Conservation (phyloP, 1,140 invertebrate species). For the Megathymus violae region DNA sequence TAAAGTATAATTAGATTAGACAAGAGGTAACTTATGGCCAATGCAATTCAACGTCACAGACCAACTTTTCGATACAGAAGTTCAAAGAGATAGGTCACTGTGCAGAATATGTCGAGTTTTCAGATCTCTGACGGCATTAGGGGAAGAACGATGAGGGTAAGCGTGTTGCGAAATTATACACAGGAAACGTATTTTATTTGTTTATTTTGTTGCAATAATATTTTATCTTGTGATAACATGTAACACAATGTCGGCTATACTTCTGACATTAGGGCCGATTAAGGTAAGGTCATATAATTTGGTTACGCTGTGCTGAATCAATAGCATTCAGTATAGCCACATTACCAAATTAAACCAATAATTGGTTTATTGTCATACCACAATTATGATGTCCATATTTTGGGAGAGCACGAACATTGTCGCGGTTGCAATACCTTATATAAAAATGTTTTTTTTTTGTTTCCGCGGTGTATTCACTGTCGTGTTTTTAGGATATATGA, state of each 20-base stretch:
- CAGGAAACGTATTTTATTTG: too few species aligned
- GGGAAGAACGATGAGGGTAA: too few species aligned
- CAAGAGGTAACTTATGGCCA: conserved; percentile 31
- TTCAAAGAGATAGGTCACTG: too few species aligned
- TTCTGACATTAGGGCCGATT: too few species aligned
- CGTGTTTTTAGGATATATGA: not conserved
- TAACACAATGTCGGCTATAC: too few species aligned
- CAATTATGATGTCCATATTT: conserved; percentile 17
- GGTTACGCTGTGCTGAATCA: not conserved
- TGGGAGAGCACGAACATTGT: not conserved
- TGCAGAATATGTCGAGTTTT: too few species aligned
- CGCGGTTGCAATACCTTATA: not conserved
- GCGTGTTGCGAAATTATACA: too few species aligned
- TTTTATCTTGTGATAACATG: too few species aligned
- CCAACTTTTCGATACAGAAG: too few species aligned
- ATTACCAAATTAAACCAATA: conserved; percentile 31
- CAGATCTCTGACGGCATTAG: too few species aligned
- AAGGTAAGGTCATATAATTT: too few species aligned
- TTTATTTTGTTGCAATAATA: too few species aligned
- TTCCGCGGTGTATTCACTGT: not conserved
- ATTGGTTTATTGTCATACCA: not conserved
- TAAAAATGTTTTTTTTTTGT: conserved; percentile 18
- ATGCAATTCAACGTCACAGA: conserved; percentile 8
- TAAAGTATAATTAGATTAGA: conserved; percentile 39
- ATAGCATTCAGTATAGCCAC: conserved; percentile 3